Evolutionary conservation across 2,888 invertebrate genomes (phyloP), one percentile per base, ranked within the genome.

Genomic region (Agriotes lineatus): DNA sequence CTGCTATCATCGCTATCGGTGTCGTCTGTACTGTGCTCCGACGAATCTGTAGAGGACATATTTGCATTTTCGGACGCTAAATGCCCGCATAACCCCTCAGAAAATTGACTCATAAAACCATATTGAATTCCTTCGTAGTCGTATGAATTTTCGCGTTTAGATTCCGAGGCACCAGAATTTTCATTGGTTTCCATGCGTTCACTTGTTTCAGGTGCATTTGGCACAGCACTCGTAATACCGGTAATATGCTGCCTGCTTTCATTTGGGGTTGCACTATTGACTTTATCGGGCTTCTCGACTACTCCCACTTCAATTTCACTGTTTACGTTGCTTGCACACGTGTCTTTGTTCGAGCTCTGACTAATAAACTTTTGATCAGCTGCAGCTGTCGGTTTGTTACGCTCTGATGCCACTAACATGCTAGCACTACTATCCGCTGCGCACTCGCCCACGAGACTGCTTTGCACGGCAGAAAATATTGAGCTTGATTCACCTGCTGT

Each of bases 21-120:
- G 42, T 86, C 79, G 69, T 86, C 86, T 76, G 86, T 87, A 72
- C 85, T 87, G 67, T 74, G 73, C 45, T 83, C 63, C 4, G 65
- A 66, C 25, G 67, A 62, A 9, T 60, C 65, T 60, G 87, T 85
- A 0, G 88, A 88, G 14, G 88, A 87, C 33, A 84, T 84, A 68
- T 76, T 89, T 48, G 88, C 86, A 79, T 87, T 88, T 78, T 90
- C 86, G 39, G 85, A 84, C 63, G 83, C 82, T 58, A 87, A 76
- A 76, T 86, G 85, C 6, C 86, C 86, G 22, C 70, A 75, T n/a
- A 79, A 45, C 42, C 76, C 77, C 52, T 20, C 54, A 20, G 42
- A 22, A 62, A 50, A 60, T 19, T 37, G 61, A 22, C 30, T 50
- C 4, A 58, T 18, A 58, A 58, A 65, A 7, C 30, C 65, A 35